Conservation (phyloP, 2,888 invertebrate genomes). For the Ophonus ardosiacus region DNA sequence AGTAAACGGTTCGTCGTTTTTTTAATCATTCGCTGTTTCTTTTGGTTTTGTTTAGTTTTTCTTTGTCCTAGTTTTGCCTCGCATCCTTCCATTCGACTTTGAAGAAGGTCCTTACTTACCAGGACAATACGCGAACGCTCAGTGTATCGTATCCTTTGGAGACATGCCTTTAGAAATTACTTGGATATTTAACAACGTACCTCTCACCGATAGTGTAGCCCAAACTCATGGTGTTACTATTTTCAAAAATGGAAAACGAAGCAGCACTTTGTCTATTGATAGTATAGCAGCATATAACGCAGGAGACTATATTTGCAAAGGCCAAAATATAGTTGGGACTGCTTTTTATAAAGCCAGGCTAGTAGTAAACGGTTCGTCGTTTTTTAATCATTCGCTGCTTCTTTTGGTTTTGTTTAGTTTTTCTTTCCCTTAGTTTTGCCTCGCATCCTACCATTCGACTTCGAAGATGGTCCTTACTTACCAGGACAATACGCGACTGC, state of each 20-base stretch:
- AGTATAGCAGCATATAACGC: constrained; percentile 82
- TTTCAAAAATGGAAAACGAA: constrained; percentile 78
- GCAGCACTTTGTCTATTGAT: constrained; percentile 83
- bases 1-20: constrained; percentile 80
- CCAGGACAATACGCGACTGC: constrained; percentile 79
- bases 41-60: not conserved
- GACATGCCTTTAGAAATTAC: constrained; percentile 79
- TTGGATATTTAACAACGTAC: constrained; percentile 78
- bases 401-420: not conserved
- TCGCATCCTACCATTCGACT: constrained; percentile 76
- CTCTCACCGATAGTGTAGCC: constrained; percentile 68
- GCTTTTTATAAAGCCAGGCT: constrained; percentile 80
- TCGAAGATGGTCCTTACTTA: constrained; percentile 80
- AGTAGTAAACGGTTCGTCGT: constrained; percentile 81
- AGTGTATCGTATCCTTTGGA: constrained; percentile 80
- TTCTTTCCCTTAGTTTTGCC: not conserved
- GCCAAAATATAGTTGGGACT: constrained; percentile 81
- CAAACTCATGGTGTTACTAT: constrained; percentile 76
- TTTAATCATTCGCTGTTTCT: not conserved
- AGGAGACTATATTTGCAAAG: constrained; percentile 83
- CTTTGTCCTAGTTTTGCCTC: not conserved
- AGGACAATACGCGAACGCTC: constrained; percentile 79
- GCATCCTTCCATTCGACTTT: constrained; percentile 77
- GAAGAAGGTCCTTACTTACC: constrained; percentile 79
- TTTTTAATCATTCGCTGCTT: not conserved